Conservation (phyloP, 2,113 vertebrate genomes). For the Columba livia region DNA sequence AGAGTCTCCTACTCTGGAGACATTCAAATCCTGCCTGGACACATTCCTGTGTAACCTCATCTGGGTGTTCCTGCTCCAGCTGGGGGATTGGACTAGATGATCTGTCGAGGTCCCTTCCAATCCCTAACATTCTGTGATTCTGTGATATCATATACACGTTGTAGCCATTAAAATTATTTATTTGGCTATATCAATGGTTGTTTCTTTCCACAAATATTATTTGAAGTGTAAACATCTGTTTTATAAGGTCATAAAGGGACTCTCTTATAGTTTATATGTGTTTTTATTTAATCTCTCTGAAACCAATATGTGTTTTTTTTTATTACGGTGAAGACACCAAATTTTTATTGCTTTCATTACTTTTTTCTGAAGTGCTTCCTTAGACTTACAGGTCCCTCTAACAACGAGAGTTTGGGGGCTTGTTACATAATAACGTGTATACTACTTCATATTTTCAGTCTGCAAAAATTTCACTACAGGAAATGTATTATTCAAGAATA, state of each 20-base stretch:
- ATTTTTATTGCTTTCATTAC: background rate
- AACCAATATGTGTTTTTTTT: background rate
- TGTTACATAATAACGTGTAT: background rate
- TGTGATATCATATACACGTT: background rate
- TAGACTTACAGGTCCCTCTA: background rate
- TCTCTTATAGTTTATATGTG: background rate
- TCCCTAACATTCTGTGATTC: too few species aligned
- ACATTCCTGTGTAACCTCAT: too few species aligned
- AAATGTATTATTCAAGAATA: background rate
- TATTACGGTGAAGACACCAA: background rate
- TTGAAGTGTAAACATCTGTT: constrained; percentile 1
- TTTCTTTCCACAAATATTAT: background rate
- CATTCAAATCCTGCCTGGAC: too few species aligned
- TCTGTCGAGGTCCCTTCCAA: too few species aligned
- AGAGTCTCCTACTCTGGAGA: too few species aligned
- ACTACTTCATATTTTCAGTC: background rate
- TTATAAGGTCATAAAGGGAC: constrained; percentile 4
- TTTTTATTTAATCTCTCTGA: constrained; percentile 35
- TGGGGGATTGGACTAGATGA: too few species aligned
- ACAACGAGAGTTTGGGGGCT: background rate
- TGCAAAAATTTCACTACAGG: background rate
- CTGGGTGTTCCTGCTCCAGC: too few species aligned
- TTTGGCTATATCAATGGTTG: background rate
- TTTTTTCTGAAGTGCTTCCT: background rate
- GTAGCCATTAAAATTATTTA: background rate